A percentile compares a stretch with the other conserved stretches of the same genome.
Evolutionary conservation across 2,888 invertebrate genomes (phyloP).

Genomic region (Callyntrura guangdongensis): DNA sequence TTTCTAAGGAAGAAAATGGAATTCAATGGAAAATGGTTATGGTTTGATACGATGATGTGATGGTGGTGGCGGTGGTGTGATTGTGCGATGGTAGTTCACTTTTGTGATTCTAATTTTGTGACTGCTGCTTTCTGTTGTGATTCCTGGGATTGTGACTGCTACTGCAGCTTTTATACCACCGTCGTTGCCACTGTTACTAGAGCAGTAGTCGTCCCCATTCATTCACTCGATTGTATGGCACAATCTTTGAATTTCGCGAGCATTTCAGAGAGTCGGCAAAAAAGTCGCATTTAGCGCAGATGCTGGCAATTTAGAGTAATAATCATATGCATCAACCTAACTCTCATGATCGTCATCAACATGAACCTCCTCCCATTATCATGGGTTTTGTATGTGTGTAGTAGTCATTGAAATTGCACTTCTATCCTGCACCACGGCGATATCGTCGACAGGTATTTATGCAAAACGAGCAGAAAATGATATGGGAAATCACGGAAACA

Average conservation of each 20-base stretch:
- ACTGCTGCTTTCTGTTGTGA: neutral
- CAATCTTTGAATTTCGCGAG: neutral
- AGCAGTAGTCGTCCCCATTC: neutral
- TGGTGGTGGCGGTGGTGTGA: slow-evolving; percentile 25
- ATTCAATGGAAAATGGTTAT: slow-evolving; percentile 51
- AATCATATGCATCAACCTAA: slow-evolving; percentile 40
- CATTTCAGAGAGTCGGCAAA: slow-evolving; percentile 15
- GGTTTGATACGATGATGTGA: slow-evolving; percentile 36
- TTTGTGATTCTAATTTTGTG: slow-evolving; percentile 50
- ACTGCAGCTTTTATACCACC: too few relatives aligned
- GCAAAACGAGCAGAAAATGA: slow-evolving; percentile 14
- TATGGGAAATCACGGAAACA: slow-evolving; percentile 31
- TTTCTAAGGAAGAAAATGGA: slow-evolving; percentile 23
- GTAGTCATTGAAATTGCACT: slow-evolving; percentile 44
- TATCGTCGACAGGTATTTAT: neutral
- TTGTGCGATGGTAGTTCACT: slow-evolving; percentile 46
- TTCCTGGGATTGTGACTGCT: too few relatives aligned
- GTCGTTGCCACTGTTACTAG: neutral
- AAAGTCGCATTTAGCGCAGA: slow-evolving; percentile 48
- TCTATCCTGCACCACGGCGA: neutral
- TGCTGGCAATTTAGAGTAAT: slow-evolving; percentile 41
- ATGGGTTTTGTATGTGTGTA: neutral
- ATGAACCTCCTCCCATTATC: too few relatives aligned
- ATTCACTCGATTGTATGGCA: neutral
- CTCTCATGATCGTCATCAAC: slow-evolving; percentile 39